Evolutionary conservation across 2,113 vertebrate genomes (phyloP).

Genomic region (Xiphorhynchus elegans): DNA sequence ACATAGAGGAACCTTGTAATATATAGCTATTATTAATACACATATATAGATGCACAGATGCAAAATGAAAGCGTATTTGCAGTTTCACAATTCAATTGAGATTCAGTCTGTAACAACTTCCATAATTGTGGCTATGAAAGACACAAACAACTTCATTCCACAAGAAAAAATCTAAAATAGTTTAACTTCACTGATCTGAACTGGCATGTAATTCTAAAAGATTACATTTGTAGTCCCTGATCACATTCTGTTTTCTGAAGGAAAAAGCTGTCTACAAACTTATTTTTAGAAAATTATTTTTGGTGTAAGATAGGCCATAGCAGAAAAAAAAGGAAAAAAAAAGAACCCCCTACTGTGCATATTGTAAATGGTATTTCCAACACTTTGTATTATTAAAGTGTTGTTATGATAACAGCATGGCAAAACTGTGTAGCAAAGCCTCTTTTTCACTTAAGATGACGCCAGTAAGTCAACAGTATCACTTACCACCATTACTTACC

Average conservation of each 20-base stretch:
- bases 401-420: not conserved
- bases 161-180: not conserved
- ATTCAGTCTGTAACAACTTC: not conserved
- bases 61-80: not conserved
- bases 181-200: not conserved
- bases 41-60: not conserved
- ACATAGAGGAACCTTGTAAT: not conserved
- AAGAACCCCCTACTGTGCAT: rapidly evolving
- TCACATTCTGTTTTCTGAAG: not conserved
- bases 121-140: not conserved
- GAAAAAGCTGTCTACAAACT: not conserved
- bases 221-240: not conserved
- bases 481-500: slow-evolving; percentile 91
- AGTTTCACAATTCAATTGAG: not conserved
- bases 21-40: not conserved
- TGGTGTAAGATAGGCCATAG: not conserved
- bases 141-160: not conserved
- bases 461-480: not conserved
- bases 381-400: not conserved
- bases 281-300: not conserved
- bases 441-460: not conserved
- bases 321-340: not conserved
- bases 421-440: not conserved
- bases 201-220: not conserved
- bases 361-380: not conserved